phyloP scores from a whole-genome alignment of 2,797 vertebrate genomes.

The Myotis vivesi region DNA sequence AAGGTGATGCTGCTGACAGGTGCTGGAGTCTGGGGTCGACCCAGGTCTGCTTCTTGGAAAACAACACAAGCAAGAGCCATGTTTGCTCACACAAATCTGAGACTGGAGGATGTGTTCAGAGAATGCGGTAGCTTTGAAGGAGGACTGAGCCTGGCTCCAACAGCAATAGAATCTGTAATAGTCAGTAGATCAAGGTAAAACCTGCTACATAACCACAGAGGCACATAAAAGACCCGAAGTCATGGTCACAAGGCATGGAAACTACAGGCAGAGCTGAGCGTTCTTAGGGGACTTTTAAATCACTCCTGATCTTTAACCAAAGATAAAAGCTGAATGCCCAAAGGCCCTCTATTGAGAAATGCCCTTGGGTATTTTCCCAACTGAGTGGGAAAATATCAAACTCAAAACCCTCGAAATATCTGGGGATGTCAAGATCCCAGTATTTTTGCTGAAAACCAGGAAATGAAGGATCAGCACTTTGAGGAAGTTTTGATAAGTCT shows the following conservation, averaged over 20 bases:
- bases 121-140: neutral
- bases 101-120: neutral
- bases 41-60: neutral
- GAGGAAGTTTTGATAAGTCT: neutral
- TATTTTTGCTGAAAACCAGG: neutral
- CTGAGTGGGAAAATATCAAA: neutral
- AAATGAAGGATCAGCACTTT: neutral
- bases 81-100: neutral
- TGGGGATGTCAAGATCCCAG: neutral
- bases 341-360: constrained; percentile 8
- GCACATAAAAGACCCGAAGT: accelerated
- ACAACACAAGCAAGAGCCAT: neutral
- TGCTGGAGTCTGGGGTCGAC: neutral
- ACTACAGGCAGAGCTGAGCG: neutral
- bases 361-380: neutral
- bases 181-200: neutral
- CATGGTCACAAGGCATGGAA: neutral
- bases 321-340: neutral
- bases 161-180: neutral
- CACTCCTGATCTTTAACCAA: neutral
- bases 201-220: accelerated
- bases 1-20: neutral
- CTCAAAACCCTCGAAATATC: neutral
- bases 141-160: neutral
- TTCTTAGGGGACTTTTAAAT: neutral